A percentile compares a stretch with the other conserved stretches of the same genome.
Conservation (phyloP, 2,113 vertebrate species). For the Polypterus senegalus region DNA sequence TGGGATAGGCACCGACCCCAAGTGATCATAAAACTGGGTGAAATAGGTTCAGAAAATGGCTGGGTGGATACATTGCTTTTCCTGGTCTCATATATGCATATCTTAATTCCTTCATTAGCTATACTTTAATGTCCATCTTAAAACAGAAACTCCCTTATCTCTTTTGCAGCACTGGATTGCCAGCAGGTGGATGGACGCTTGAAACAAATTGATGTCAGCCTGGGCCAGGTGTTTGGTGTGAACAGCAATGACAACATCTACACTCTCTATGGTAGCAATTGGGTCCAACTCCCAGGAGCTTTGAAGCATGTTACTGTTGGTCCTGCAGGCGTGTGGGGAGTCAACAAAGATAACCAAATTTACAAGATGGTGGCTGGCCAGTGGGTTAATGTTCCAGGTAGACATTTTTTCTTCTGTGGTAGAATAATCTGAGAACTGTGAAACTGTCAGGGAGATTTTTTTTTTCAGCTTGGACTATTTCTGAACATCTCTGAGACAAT, state of each 20-base stretch:
- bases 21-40: too few species aligned
- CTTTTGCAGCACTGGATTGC: conserved; percentile 5
- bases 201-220: conserved; percentile 6
- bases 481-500: neutral
- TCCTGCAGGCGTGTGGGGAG: conserved; percentile 5
- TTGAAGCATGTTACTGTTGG: conserved; percentile 11
- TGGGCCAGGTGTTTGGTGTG: conserved; percentile 12
- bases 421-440: neutral
- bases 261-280: neutral
- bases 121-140: too few species aligned
- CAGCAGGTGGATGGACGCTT: neutral
- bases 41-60: too few species aligned
- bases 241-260: conserved; percentile 2
- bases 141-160: neutral
- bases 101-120: too few species aligned
- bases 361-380: neutral
- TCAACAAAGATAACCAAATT: neutral
- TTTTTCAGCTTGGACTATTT: too few species aligned
- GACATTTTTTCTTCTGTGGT: neutral
- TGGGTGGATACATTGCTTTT: too few species aligned
- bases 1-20: too few species aligned
- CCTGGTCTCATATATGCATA: too few species aligned
- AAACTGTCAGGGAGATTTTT: neutral
- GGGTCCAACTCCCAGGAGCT: neutral
- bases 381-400: neutral